Conservation (phyloP, 1,140 invertebrate genomes). For the Chrysoperla carnea region DNA sequence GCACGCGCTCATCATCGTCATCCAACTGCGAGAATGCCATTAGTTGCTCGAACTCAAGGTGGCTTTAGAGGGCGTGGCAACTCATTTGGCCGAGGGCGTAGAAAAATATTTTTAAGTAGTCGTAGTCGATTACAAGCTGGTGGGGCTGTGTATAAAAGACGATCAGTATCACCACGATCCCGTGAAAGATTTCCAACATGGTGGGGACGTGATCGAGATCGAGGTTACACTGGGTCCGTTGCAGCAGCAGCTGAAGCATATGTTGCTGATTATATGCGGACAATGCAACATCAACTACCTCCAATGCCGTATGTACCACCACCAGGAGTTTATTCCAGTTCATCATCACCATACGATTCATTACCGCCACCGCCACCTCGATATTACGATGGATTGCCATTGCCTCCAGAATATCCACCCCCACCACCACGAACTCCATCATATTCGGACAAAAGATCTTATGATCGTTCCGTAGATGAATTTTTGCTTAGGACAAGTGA, state of each 20-base stretch:
- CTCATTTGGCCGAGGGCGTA: constrained; percentile 24
- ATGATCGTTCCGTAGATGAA: constrained; percentile 80
- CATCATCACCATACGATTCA: constrained; percentile 43
- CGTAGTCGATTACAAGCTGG: constrained; percentile 24
- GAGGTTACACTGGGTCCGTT: constrained; percentile 24
- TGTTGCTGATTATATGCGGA: constrained; percentile 60
- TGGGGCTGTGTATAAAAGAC: constrained; percentile 28
- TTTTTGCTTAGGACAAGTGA: constrained; percentile 70
- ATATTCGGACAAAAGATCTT: constrained; percentile 53
- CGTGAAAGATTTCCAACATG: constrained; percentile 23
- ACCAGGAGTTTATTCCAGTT: constrained; percentile 34
- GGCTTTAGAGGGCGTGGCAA: constrained; percentile 23
- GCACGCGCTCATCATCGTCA: constrained; percentile 30
- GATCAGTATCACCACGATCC: constrained; percentile 33
- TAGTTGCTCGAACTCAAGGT: constrained; percentile 18
- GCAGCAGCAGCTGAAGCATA: constrained; percentile 56
- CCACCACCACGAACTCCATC: constrained; percentile 28
- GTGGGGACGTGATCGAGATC: constrained; percentile 26
- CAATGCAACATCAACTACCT: constrained; percentile 61
- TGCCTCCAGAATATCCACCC: constrained; percentile 37
- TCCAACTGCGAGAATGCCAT: constrained; percentile 25
- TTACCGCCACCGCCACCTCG: constrained; percentile 50
- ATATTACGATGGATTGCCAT: constrained; percentile 56
- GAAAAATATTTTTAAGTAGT: constrained; percentile 28
- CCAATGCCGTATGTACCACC: constrained; percentile 51